Evolutionary conservation across 2,797 vertebrate species (phyloP), one percentile per base, ranked within the genome.

Genomic region (Micropoecilia bifurca): DNA sequence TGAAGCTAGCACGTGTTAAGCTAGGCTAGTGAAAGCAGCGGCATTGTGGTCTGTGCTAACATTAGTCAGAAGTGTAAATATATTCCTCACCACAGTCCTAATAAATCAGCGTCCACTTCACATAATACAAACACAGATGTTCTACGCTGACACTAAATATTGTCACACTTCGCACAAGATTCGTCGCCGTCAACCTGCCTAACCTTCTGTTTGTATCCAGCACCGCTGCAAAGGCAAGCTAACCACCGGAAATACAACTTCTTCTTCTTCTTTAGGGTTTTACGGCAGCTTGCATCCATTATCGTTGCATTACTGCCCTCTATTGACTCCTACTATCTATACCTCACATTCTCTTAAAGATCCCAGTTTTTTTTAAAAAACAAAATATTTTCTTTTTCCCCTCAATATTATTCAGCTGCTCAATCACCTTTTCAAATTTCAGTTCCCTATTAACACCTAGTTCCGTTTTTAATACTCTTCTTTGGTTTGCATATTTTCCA

Each of bases 121-220:
- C 94, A 94, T 92, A 83, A 88, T 89, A 92, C 72, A 81, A 43
- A 69, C n/a, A 61, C 28, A 25, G 77, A 10, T 10, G 36, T 50
- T 71, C 28, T 16, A 25, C 30, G 2, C 30, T 2, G 9, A 72
- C 5, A n/a, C 41, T 30, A 30, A 8, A 66, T 3, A 30, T 22
- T 30, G 3, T 63, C 46, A 6, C 39, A 5, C 9, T 41, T 53
- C 0, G 36, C 22, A 73, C 9, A 48, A 33, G 71, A 82, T 48
- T 20, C 47, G 22, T 77, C 3, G 30, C 73, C 80, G 79, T 81
- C 80, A 88, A 30, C 0, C 68, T 18, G 16, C 73, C 79, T 92
- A 93, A 87, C 87, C 92, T 91, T 85, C 77, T 78, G 84, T 91
- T 87, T 87, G 83, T 82, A 73, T 83, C 82, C 57, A 48, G 6